phyloP scores from a whole-genome alignment of 2,888 invertebrate species.

The Seira sanloemensis region DNA sequence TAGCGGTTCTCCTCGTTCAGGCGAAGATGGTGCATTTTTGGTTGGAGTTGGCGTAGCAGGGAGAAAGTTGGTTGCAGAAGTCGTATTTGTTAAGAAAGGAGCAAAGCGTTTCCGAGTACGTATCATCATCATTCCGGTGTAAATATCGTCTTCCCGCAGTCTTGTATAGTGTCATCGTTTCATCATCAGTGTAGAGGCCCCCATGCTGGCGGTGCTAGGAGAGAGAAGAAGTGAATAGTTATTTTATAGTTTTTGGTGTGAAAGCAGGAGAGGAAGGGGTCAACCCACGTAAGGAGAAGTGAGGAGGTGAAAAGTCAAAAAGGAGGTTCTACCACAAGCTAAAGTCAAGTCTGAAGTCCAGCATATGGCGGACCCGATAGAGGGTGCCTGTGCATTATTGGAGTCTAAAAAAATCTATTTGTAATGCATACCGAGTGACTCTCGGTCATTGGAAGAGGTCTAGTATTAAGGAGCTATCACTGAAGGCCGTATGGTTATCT shows the following conservation, averaged over 20 bases:
- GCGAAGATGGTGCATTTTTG: too few relatives aligned
- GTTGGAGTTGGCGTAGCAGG: neutral
- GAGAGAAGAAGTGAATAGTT: too few relatives aligned
- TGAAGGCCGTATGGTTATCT: neutral
- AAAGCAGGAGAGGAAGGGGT: too few relatives aligned
- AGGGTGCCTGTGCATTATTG: neutral
- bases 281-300: neutral
- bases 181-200: too few relatives aligned
- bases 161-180: too few relatives aligned
- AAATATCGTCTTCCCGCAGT: too few relatives aligned
- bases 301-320: neutral
- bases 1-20: too few relatives aligned
- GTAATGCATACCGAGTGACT: constrained; percentile 66
- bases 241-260: too few relatives aligned
- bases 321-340: neutral
- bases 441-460: constrained; percentile 68
- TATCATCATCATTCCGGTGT: too few relatives aligned
- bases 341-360: neutral
- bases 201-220: too few relatives aligned
- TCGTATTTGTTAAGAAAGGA: neutral
- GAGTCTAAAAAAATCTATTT: too few relatives aligned
- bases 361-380: neutral
- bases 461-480: constrained; percentile 7
- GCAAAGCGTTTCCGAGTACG: too few relatives aligned
- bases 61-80: neutral